Base-by-base conservation (phyloP, 2,113 vertebrate species). In the Eleginops maclovinus region DNA sequence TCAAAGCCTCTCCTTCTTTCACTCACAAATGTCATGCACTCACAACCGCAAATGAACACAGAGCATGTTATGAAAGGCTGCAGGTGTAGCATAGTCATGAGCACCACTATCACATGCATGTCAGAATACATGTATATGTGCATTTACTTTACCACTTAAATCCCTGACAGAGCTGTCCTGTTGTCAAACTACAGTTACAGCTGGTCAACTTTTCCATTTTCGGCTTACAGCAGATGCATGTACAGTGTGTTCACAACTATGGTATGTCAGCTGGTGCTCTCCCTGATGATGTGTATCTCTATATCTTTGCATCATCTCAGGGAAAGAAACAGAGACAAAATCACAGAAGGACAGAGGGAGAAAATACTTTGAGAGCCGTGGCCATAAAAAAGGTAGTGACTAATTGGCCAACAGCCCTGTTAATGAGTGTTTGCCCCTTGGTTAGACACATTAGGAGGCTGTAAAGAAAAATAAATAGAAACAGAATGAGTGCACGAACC, bases 391-490 rank as follows among this genome's bases (percentile, higher is more conserved):
- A 40, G 19, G 0, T 24, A 4, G 79, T 68, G 80, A 91, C 91
- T 88, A 93, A 92, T 91, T 93, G 90, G 75, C 74, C 59, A 77
- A 85, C 91, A 89, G 43, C 83, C 19, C 67, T 75, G 72, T 88
- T 90, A 92, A 90, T 82, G 64, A 86, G 78, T 64, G 72, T 90
- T 84, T 90, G 53, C 77, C 89, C 87, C 54, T 69, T 75, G 83
- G 90, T 89, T 68, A 89, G 72, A 83, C 87, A 86, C 80, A 87
- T 84, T 79, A 77, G 28, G 73, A 83, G 71, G 77, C 72, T 76
- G 81, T 91, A 83, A 91, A 90, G 56, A 75, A 56, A 56, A 77
- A 75, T 85, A 86, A 88, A 88, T 70, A 85, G 75, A 77, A 87
- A 78, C 50, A 77, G 75, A 84, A 85, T 60, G 80, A 77, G 68